phyloP scores from a whole-genome alignment of 2,113 vertebrate genomes.

The Buteo buteo region DNA sequence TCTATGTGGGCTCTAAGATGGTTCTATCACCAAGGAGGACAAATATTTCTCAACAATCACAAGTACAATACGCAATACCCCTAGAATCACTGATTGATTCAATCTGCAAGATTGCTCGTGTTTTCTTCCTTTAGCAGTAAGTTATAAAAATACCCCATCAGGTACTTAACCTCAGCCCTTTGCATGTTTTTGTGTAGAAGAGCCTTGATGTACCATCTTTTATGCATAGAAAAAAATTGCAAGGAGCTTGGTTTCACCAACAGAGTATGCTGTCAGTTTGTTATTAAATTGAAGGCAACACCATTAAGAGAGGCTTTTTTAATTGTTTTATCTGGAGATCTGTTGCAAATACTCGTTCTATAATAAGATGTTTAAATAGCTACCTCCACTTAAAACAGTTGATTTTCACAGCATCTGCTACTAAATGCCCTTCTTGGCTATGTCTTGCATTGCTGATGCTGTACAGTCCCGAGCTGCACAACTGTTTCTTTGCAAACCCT shows the following conservation, averaged over 20 bases:
- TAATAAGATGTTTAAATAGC: conserved; percentile 12
- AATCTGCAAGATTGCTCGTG: neutral
- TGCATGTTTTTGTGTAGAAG: neutral
- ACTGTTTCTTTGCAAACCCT: neutral
- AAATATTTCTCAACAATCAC: neutral
- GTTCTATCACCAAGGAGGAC: neutral
- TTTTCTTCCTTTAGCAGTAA: neutral
- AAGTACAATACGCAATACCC: neutral
- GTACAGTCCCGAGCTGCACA: neutral
- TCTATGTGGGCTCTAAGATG: neutral
- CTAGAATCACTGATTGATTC: neutral
- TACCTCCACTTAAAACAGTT: neutral
- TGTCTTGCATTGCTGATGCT: neutral
- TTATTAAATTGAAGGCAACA: neutral
- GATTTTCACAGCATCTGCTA: conserved; percentile 30
- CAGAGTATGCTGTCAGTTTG: neutral
- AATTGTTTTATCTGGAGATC: conserved; percentile 10
- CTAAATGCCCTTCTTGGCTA: conserved; percentile 13
- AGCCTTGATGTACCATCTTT: neutral
- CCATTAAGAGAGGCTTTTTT: neutral
- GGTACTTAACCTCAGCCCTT: neutral
- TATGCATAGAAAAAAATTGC: neutral
- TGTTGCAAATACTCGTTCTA: neutral
- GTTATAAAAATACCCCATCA: neutral
- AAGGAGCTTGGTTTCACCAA: conserved; percentile 12